Evolutionary conservation across 37 sponge, comb jelly and placozoan species (phyloP).

Genomic region (Lycopodina hypogea): DNA sequence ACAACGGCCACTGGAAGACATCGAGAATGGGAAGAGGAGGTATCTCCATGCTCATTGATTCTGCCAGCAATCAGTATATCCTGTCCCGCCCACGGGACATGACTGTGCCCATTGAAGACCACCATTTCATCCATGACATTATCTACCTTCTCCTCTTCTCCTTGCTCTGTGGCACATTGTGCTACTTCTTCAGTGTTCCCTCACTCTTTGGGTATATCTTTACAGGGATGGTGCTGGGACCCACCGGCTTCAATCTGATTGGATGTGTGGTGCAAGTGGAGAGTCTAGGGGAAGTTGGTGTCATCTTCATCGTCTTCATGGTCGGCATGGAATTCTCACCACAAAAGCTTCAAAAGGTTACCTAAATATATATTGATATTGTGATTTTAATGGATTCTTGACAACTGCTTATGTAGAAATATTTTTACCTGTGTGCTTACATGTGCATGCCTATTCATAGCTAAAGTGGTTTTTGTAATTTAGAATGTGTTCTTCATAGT

Average conservation of each 20-base stretch:
- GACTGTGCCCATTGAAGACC: conserved; percentile 78
- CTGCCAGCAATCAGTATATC: conserved; percentile 79
- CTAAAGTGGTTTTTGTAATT: too few relatives aligned
- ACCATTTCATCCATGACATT: conserved; percentile 69
- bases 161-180: conserved; percentile 54
- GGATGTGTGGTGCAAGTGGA: conserved; percentile 70
- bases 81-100: conserved; percentile 70
- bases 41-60: conserved; percentile 65
- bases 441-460: too few relatives aligned
- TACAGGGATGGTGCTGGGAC: conserved; percentile 86
- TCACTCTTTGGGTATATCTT: conserved; percentile 83
- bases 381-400: too few relatives aligned
- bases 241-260: conserved; percentile 72
- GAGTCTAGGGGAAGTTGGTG: conserved; percentile 92
- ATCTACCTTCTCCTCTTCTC: conserved; percentile 62
- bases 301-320: conserved; percentile 82
- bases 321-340: conserved; percentile 90
- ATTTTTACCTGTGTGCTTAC: too few relatives aligned
- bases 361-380: background rate
- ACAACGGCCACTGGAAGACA: background rate
- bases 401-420: too few relatives aligned
- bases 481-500: too few relatives aligned
- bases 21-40: background rate
- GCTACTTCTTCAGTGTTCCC: conserved; percentile 61
- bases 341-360: conserved; percentile 78